Conservation (phyloP, 2,797 vertebrate genomes). For the Trichosurus vulpecula region DNA sequence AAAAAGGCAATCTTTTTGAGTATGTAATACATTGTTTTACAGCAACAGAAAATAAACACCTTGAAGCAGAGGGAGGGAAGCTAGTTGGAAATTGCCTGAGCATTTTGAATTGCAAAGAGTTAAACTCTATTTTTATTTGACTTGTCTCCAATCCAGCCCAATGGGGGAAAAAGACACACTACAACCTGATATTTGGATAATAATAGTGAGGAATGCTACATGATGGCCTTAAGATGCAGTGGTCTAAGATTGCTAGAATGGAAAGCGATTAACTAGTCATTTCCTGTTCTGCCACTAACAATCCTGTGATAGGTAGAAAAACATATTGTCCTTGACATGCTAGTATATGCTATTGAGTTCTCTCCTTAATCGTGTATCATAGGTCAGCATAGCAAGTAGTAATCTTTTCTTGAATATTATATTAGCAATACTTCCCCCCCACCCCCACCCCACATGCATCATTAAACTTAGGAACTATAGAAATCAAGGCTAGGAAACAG, state of each 20-base stretch:
- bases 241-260: neutral
- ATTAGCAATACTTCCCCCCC: neutral
- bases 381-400: slow-evolving; percentile 51
- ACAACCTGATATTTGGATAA: slow-evolving; percentile 20
- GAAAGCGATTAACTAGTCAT: slow-evolving; percentile 31
- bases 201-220: neutral
- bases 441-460: neutral
- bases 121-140: neutral
- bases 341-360: neutral
- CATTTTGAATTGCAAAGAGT: neutral
- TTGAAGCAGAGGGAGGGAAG: neutral
- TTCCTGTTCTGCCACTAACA: slow-evolving; percentile 14
- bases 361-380: slow-evolving; percentile 33
- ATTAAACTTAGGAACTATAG: slow-evolving; percentile 55
- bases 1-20: neutral
- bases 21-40: slow-evolving; percentile 4
- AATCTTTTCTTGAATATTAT: slow-evolving; percentile 40
- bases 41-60: slow-evolving; percentile 5
- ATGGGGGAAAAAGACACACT: neutral
- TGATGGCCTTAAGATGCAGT: neutral
- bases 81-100: slow-evolving; percentile 1
- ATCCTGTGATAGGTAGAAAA: slow-evolving; percentile 4
- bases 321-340: slow-evolving; percentile 24
- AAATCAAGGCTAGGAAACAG: slow-evolving; percentile 38
- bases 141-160: neutral